These are phyloP conservation scores for Polydrusus tereticollis DNA, from an alignment of 2,888 invertebrate species.

Conservation along the genomic window DNA sequence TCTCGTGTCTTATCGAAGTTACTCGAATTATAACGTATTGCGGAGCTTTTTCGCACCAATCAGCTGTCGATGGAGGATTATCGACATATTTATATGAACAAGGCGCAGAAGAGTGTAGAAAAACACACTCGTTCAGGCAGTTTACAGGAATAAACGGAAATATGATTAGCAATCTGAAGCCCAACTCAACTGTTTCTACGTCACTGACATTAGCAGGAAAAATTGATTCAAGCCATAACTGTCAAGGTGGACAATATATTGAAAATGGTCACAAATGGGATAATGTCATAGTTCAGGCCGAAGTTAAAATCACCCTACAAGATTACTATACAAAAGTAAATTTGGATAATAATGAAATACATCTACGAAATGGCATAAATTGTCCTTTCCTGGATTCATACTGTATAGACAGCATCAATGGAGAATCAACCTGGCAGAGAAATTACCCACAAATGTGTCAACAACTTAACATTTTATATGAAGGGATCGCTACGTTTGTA, in stretches of 20 bases:
- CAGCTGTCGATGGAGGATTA: too few species aligned
- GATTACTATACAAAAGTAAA: constrained; percentile 5
- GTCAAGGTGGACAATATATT: constrained; percentile 1
- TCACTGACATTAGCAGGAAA: not conserved
- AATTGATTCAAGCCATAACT: too few species aligned
- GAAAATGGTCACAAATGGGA: constrained; percentile 9
- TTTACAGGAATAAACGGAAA: too few species aligned
- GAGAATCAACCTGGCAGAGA: constrained; percentile 4
- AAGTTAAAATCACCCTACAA: too few species aligned
- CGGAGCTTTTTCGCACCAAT: too few species aligned
- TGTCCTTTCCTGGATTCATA: not conserved
- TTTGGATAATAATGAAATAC: constrained; percentile 14
- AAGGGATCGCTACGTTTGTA: not conserved
- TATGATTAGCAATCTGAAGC: too few species aligned
- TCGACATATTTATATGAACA: too few species aligned
- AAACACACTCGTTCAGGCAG: constrained; percentile 1
- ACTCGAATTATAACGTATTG: constrained; percentile 3
- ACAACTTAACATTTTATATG: not conserved
- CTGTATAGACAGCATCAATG: not conserved
- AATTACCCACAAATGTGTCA: not conserved
- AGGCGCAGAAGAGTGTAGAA: constrained; percentile 6
- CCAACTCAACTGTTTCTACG: too few species aligned
- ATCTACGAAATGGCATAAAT: not conserved
- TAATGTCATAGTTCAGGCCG: constrained; percentile 15
- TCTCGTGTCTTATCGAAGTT: not conserved